Percentiles rank a stretch among this genome's conserved stretches.
These are phyloP conservation scores for Crotalus viridis DNA, from an alignment of 2,113 vertebrate genomes.

Conservation along the genomic window DNA sequence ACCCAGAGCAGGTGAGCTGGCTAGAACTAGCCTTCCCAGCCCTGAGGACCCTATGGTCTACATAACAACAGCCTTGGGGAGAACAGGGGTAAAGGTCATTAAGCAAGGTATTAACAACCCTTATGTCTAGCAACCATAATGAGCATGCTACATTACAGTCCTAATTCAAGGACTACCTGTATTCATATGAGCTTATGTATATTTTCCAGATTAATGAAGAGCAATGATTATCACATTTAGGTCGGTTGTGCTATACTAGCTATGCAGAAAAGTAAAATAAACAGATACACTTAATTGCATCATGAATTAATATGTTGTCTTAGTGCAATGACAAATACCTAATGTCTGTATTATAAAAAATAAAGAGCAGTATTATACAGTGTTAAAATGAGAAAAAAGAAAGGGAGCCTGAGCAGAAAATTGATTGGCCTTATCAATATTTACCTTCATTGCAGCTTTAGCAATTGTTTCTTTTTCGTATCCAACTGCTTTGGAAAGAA, in stretches of 20 bases:
- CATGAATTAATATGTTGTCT: neutral
- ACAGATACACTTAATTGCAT: neutral
- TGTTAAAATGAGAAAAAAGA: neutral
- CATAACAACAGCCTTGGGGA: neutral
- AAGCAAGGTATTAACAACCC: neutral
- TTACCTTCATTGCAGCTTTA: slow-evolving; percentile 43
- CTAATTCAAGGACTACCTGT: neutral
- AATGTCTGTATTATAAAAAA: neutral
- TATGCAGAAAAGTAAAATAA: neutral
- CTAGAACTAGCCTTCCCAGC: neutral
- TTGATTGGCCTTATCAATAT: neutral
- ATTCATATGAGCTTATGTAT: neutral
- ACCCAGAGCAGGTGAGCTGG: too few relatives aligned
- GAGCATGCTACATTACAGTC: neutral
- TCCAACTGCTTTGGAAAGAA: neutral
- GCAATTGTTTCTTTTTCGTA: neutral
- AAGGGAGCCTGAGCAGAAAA: too few relatives aligned
- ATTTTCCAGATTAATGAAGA: neutral
- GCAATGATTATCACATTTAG: neutral
- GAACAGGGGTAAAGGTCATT: neutral
- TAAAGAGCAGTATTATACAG: neutral
- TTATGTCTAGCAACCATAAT: neutral
- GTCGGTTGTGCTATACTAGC: neutral
- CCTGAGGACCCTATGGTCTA: neutral
- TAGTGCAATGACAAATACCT: neutral